These are phyloP conservation scores for Hoplodrina ambigua DNA, from an alignment of 2,888 invertebrate species.

Conservation along the genomic window DNA sequence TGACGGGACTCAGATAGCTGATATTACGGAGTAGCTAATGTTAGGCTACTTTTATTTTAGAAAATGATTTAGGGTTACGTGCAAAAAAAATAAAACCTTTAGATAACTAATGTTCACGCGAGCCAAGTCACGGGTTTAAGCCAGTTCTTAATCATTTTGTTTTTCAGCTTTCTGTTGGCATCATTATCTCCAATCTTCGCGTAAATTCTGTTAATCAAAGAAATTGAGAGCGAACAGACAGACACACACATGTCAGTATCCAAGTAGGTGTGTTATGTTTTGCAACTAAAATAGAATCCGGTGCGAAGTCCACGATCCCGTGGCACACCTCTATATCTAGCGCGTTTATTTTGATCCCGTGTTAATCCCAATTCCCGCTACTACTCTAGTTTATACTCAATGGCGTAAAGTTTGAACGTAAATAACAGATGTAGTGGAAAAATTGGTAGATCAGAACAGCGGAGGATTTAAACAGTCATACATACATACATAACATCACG, in stretches of 20 bases:
- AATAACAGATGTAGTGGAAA: conserved; percentile 32
- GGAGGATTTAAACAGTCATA: no score
- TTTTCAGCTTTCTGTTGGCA: no score
- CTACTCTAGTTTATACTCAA: conserved; percentile 33
- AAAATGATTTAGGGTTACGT: no score
- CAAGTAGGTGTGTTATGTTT: conserved; percentile 47
- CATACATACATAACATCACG: no score
- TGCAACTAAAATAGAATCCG: conserved; percentile 54
- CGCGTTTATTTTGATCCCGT: conserved; percentile 56
- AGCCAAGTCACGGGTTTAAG: no score
- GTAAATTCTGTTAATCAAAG: background rate
- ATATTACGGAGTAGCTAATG: no score
- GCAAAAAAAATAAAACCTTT: no score
- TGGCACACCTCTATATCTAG: conserved; percentile 60
- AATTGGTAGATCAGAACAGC: no score
- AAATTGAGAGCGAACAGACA: conserved; percentile 13
- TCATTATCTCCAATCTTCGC: background rate
- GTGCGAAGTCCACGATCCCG: conserved; percentile 56
- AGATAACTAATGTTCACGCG: no score
- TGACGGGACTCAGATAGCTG: no score
- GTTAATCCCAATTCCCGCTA: conserved; percentile 26
- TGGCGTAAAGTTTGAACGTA: conserved; percentile 38
- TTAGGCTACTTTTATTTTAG: no score
- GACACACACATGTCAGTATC: background rate
- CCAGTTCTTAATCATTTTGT: no score